A percentile compares a stretch with the other conserved stretches of the same genome.
Evolutionary conservation across 1,140 invertebrate species (phyloP).

Genomic region (Pseudomyrmex flavicornis): DNA sequence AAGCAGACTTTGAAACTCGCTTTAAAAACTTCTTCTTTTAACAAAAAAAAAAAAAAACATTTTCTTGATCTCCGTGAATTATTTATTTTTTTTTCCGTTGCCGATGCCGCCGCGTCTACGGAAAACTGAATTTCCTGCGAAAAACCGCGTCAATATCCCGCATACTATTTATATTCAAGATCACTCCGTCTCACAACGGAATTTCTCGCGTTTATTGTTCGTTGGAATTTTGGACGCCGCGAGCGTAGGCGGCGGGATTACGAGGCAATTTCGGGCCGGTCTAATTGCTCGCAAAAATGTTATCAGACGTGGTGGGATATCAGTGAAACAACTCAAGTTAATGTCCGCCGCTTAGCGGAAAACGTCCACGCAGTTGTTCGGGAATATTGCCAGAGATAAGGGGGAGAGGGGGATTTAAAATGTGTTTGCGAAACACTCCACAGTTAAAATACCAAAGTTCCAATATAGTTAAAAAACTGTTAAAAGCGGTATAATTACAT

Average conservation of each 20-base stretch:
- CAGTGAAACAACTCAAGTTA: conserved; percentile 39
- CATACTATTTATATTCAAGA: not conserved
- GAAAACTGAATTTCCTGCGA: conserved; percentile 18
- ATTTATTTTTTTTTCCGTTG: not conserved
- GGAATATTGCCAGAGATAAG: conserved; percentile 26
- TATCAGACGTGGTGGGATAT: conserved; percentile 12
- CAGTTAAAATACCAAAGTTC: not conserved
- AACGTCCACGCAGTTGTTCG: conserved; percentile 1
- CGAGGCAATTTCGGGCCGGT: conserved; percentile 1
- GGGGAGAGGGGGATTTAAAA: not conserved
- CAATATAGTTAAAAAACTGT: not conserved
- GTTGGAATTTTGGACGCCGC: conserved; percentile 10
- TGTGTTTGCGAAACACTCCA: conserved; percentile 1
- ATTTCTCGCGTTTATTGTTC: conserved; percentile 32
- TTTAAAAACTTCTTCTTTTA: conserved; percentile 13
- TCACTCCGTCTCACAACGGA: not conserved
- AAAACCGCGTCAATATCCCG: not conserved
- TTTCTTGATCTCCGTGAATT: conserved; percentile 19
- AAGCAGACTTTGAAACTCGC: conserved; percentile 8
- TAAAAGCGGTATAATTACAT: no score
- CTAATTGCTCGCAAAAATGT: conserved; percentile 45
- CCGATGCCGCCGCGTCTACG: not conserved
- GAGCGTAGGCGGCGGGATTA: not conserved
- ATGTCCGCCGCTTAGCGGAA: not conserved
- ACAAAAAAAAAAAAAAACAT: no score